A percentile compares a stretch with the other conserved stretches of the same genome.
Evolutionary conservation across 2,797 vertebrate genomes (phyloP).

Genomic region (Tenualosa thibaudeaui): DNA sequence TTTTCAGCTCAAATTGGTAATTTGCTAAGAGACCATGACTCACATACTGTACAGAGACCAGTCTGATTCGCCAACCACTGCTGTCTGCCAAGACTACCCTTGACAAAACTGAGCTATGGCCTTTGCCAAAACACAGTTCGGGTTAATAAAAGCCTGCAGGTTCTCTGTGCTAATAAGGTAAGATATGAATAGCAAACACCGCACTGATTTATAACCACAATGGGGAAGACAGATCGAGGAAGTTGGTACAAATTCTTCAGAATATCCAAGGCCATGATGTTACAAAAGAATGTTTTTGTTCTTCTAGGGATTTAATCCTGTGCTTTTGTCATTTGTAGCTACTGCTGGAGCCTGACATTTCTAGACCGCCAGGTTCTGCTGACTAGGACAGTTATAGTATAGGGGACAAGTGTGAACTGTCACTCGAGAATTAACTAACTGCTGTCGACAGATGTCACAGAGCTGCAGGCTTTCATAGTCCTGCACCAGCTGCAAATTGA

Average conservation of each 20-base stretch:
- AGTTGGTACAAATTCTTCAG: too few species aligned
- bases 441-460: too few species aligned
- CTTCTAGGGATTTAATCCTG: not conserved
- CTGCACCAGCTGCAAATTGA: too few species aligned
- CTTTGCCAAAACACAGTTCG: not conserved
- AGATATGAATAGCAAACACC: not conserved
- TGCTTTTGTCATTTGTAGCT: not conserved
- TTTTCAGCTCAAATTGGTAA: not conserved
- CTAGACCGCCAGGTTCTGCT: not conserved
- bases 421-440: too few species aligned
- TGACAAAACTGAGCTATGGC: not conserved
- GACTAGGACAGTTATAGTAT: not conserved
- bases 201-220: not conserved
- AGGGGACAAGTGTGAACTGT: too few species aligned
- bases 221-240: too few species aligned
- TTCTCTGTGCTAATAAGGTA: not conserved
- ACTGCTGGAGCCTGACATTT: not conserved
- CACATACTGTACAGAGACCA: not conserved
- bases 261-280: too few species aligned
- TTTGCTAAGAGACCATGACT: not conserved
- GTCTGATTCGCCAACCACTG: not conserved
- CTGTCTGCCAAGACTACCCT: not conserved
- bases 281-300: not conserved
- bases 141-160: not conserved
- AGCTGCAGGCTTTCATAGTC: too few species aligned